Percentiles rank a stretch among this genome's conserved stretches.
Evolutionary conservation across 2,888 invertebrate genomes (phyloP).

Genomic region (Rapana venosa): DNA sequence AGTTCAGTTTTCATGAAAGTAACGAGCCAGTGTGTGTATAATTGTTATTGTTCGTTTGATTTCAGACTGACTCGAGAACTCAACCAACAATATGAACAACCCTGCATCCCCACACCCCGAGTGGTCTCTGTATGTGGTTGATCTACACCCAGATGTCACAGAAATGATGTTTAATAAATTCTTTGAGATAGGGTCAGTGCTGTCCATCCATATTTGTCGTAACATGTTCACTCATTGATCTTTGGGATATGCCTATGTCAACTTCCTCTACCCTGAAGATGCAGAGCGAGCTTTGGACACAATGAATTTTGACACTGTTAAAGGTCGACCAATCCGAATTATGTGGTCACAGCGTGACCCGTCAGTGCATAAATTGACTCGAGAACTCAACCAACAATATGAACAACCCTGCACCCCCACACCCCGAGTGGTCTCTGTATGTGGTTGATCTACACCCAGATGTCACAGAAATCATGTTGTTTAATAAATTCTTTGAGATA

Average conservation of each 20-base stretch:
- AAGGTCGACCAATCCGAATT: constrained; percentile 97
- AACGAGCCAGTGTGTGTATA: no score
- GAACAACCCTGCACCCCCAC: constrained; percentile 60
- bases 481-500: constrained; percentile 99
- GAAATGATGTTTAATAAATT: constrained; percentile 99
- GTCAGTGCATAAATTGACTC: constrained; percentile 96
- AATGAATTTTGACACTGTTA: constrained; percentile 99
- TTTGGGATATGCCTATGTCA: constrained; percentile 99
- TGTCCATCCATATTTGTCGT: constrained; percentile 98
- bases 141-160: constrained; percentile 97
- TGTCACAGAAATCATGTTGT: constrained; percentile 95
- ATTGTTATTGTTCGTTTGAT: background rate
- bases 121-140: constrained; percentile 99
- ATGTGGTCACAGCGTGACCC: constrained; percentile 99
- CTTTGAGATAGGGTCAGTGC: constrained; percentile 97
- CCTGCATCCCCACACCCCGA: constrained; percentile 74
- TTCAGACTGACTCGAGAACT: background rate
- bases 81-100: constrained; percentile 22
- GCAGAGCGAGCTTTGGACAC: constrained; percentile 99
- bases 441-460: constrained; percentile 99
- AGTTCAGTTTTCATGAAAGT: no score
- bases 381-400: constrained; percentile 10
- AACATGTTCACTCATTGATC: constrained; percentile 98
- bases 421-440: constrained; percentile 91
- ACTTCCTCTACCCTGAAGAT: constrained; percentile 99